Evolutionary conservation across 2,888 invertebrate species (phyloP).

Genomic region (Xanthorhoe spadicearia): DNA sequence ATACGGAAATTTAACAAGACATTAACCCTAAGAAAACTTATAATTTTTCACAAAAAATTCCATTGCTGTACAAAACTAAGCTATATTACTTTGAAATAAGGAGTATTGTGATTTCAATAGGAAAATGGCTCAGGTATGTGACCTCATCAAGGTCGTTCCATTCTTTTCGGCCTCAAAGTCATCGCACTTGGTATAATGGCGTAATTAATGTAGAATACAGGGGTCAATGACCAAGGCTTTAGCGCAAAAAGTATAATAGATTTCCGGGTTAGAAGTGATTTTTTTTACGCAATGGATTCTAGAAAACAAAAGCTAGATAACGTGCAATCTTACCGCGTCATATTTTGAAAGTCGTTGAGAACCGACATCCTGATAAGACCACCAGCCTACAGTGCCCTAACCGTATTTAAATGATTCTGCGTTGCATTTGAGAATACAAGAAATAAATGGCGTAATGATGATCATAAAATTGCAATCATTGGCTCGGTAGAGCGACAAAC

Average conservation of each 20-base stretch:
- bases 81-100: constrained; percentile 21
- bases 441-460: constrained; percentile 26
- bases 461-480: constrained; percentile 35
- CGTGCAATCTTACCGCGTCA: too few species aligned
- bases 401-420: neutral
- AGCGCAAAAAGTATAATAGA: constrained; percentile 28
- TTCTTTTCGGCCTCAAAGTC: constrained; percentile 49
- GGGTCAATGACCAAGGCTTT: constrained; percentile 41
- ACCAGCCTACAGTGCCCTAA: neutral
- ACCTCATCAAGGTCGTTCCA: constrained; percentile 63
- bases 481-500: constrained; percentile 17
- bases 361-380: constrained; percentile 10
- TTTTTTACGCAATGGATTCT: neutral
- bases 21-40: constrained; percentile 27
- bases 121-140: constrained; percentile 49
- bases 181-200: constrained; percentile 61
- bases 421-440: constrained; percentile 32
- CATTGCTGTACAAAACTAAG: constrained; percentile 14
- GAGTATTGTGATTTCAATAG: constrained; percentile 27
- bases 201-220: constrained; percentile 60
- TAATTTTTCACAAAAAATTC: constrained; percentile 36
- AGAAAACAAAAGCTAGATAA: too few species aligned
- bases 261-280: constrained; percentile 30
- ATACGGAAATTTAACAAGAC: constrained; percentile 11
- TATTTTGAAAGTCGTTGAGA: too few species aligned